Conservation (phyloP, 2,888 invertebrate genomes). For the Cephus spinipes region DNA sequence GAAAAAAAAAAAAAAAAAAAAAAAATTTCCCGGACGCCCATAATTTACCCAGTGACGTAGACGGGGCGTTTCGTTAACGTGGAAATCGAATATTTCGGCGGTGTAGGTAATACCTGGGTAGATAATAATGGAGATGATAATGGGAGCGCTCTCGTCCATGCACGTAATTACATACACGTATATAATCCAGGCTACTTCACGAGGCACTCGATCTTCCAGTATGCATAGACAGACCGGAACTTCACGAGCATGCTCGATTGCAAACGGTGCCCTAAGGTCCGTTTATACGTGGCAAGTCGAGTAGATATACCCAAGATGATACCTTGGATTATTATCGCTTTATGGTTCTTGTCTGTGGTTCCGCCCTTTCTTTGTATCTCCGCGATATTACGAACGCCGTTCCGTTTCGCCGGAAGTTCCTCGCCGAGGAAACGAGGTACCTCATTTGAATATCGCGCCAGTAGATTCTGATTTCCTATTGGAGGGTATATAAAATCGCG, state of each 20-base stretch:
- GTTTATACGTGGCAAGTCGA: background rate
- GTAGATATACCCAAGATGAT: background rate
- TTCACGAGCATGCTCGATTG: background rate
- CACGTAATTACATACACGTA: background rate
- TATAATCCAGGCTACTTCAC: background rate
- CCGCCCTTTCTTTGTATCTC: constrained; percentile 23
- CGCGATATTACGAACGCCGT: constrained; percentile 20
- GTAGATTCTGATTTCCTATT: constrained; percentile 2
- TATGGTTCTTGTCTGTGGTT: background rate
- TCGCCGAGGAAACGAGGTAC: background rate
- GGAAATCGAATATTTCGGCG: background rate
- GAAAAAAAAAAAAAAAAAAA: no score
- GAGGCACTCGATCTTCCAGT: background rate
- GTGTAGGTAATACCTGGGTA: background rate
- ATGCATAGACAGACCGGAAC: background rate
- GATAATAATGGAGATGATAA: background rate
- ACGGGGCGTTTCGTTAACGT: background rate
- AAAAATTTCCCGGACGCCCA: background rate
- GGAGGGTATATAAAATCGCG: background rate
- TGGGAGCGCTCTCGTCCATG: background rate
- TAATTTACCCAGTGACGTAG: background rate
- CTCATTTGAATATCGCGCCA: constrained; percentile 14
- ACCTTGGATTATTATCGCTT: constrained; percentile 19
- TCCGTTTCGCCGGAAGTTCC: constrained; percentile 12
- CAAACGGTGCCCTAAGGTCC: background rate